Evolutionary conservation across 2,888 invertebrate genomes (phyloP).

Genomic region (Chrysolina oricalcia): DNA sequence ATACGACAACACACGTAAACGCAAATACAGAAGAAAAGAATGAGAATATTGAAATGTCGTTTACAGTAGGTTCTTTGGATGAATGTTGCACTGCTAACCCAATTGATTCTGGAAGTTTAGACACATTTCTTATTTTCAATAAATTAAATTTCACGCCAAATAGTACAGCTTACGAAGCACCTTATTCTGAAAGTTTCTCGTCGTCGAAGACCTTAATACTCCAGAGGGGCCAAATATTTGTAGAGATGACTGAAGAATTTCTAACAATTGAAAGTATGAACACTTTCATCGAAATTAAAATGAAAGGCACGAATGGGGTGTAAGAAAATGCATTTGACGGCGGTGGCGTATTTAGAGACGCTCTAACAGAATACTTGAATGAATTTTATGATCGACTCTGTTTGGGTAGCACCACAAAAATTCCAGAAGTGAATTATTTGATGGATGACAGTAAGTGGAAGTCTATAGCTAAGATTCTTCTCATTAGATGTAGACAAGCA

Average conservation of each 20-base stretch:
- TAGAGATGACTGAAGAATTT: slow-evolving; percentile 37
- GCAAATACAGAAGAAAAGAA: slow-evolving; percentile 1
- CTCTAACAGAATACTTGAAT: slow-evolving; percentile 45
- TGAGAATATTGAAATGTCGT: slow-evolving; percentile 6
- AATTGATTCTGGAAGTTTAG: slow-evolving; percentile 2
- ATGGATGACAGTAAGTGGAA: not conserved
- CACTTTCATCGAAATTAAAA: not conserved
- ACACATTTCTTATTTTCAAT: slow-evolving; percentile 30
- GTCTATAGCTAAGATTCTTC: slow-evolving; percentile 42
- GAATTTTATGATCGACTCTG: slow-evolving; percentile 25
- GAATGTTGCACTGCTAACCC: not conserved
- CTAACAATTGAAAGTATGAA: slow-evolving; percentile 25
- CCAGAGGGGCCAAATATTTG: slow-evolving; percentile 30
- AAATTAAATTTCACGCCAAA: not conserved
- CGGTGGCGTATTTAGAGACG: slow-evolving; percentile 49
- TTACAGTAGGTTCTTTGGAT: not conserved
- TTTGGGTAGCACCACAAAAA: slow-evolving; percentile 36
- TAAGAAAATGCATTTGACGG: slow-evolving; percentile 39
- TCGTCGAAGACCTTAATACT: too few relatives aligned
- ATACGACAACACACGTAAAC: not conserved
- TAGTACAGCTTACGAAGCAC: not conserved
- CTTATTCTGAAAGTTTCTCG: slow-evolving; percentile 23
- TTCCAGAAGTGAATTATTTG: slow-evolving; percentile 1
- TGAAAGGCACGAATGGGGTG: too few relatives aligned
- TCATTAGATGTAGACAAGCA: slow-evolving; percentile 38